These are phyloP conservation scores for Calcarius lapponicus DNA, from an alignment of 2,797 vertebrate genomes.

Conservation along the genomic window DNA sequence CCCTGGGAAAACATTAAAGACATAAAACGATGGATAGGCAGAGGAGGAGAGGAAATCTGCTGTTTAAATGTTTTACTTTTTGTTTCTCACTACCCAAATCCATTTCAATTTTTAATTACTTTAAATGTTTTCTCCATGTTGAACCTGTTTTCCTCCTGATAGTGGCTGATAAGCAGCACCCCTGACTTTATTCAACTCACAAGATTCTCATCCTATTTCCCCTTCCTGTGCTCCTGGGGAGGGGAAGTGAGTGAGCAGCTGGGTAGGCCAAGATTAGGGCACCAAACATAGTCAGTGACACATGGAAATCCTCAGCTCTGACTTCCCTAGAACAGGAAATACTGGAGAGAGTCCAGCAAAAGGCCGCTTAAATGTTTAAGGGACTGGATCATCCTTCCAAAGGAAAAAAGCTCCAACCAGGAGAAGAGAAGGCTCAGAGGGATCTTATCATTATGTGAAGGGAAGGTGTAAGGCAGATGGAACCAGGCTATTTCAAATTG, in stretches of 20 bases:
- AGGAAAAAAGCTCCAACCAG: background rate
- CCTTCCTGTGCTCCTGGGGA: background rate
- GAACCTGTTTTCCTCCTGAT: background rate
- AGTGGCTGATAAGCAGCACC: background rate
- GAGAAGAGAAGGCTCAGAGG: background rate
- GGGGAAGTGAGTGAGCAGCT: background rate
- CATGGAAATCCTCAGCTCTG: background rate
- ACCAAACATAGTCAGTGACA: background rate
- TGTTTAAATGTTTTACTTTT: background rate
- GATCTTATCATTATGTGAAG: background rate
- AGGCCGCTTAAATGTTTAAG: background rate
- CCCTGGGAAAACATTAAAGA: background rate
- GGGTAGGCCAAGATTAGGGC: background rate
- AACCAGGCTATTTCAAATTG: background rate
- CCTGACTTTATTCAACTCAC: background rate
- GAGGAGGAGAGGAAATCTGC: background rate
- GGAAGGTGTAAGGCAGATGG: background rate
- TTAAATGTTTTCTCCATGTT: background rate
- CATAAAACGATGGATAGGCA: background rate
- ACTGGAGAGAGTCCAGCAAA: background rate
- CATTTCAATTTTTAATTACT: background rate
- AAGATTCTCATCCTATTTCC: background rate
- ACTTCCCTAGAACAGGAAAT: background rate
- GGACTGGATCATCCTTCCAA: background rate
- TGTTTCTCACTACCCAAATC: background rate